Conservation (phyloP, 2,888 invertebrate genomes). For the Apodemia hepburni region DNA sequence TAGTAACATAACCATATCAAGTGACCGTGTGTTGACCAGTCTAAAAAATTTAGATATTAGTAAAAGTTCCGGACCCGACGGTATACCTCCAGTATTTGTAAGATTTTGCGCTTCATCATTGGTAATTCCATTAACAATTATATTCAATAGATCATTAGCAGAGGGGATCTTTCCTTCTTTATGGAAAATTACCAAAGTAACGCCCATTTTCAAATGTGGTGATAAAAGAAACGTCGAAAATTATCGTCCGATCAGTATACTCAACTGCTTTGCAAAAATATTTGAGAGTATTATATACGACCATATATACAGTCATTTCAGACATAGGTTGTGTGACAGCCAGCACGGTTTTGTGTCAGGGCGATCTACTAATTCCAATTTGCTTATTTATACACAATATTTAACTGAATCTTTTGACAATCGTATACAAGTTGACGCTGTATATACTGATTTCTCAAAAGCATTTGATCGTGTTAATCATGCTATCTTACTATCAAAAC, state of each 20-base stretch:
- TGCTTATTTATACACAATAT: slow-evolving; percentile 14
- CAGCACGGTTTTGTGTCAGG: slow-evolving; percentile 17
- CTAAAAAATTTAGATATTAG: background rate
- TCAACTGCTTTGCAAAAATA: slow-evolving; percentile 16
- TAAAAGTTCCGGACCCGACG: slow-evolving; percentile 21
- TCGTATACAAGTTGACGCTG: slow-evolving; percentile 1
- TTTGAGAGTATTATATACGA: slow-evolving; percentile 13
- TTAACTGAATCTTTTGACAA: slow-evolving; percentile 14
- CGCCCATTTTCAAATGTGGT: slow-evolving; percentile 20
- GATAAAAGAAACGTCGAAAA: slow-evolving; percentile 14
- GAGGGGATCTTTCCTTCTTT: slow-evolving; percentile 20
- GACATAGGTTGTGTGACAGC: background rate
- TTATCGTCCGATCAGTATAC: slow-evolving; percentile 22
- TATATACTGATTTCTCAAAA: slow-evolving; percentile 17
- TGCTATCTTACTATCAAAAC: background rate
- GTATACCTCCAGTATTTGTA: slow-evolving; percentile 20
- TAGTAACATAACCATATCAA: too few relatives aligned
- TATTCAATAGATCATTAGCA: slow-evolving; percentile 21
- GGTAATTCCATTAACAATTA: slow-evolving; percentile 16
- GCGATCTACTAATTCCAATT: slow-evolving; percentile 13
- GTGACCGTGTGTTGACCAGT: too few relatives aligned
- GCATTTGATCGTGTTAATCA: slow-evolving; percentile 10
- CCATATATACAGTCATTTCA: slow-evolving; percentile 13
- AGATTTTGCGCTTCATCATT: slow-evolving; percentile 15
- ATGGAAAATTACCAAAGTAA: slow-evolving; percentile 24